Evolutionary conservation across 2,797 vertebrate species (phyloP).

Genomic region (Chelon auratus): DNA sequence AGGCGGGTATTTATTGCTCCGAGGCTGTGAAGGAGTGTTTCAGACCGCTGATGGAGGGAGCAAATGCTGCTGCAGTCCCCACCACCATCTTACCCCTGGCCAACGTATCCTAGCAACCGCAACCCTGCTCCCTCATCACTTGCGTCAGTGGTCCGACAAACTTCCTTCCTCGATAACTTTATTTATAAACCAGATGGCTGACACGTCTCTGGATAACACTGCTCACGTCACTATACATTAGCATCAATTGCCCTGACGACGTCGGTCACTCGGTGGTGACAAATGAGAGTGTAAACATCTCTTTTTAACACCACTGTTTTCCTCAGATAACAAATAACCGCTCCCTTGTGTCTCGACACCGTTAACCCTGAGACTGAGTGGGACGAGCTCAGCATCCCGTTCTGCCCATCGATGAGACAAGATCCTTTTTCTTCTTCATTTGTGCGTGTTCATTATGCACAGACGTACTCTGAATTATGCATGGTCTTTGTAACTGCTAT

Average conservation of each 20-base stretch:
- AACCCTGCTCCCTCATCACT: constrained; percentile 69
- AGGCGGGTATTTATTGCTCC: constrained; percentile 59
- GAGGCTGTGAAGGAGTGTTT: constrained; percentile 56
- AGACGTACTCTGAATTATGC: constrained; percentile 52
- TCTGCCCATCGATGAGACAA: constrained; percentile 44
- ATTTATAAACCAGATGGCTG: constrained; percentile 79
- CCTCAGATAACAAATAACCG: constrained; percentile 35
- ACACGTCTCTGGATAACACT: constrained; percentile 54
- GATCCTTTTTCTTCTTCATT: constrained; percentile 2
- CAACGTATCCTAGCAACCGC: constrained; percentile 79
- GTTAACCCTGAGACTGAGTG: constrained; percentile 36
- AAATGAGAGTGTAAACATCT: constrained; percentile 57
- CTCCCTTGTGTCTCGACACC: constrained; percentile 30
- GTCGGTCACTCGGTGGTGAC: constrained; percentile 24
- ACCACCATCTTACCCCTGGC: constrained; percentile 65
- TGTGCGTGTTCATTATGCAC: constrained; percentile 25
- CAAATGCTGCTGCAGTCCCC: constrained; percentile 63
- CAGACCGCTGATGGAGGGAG: constrained; percentile 60
- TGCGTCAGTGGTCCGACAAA: constrained; percentile 69
- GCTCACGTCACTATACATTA: constrained; percentile 43
- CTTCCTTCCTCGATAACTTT: constrained; percentile 79
- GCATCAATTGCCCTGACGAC: constrained; percentile 26
- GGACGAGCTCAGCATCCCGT: constrained; percentile 44
- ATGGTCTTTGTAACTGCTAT: constrained; percentile 55
- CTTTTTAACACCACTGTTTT: constrained; percentile 44